Evolutionary conservation across 2,888 invertebrate genomes (phyloP).

Genomic region (Spisula solida): DNA sequence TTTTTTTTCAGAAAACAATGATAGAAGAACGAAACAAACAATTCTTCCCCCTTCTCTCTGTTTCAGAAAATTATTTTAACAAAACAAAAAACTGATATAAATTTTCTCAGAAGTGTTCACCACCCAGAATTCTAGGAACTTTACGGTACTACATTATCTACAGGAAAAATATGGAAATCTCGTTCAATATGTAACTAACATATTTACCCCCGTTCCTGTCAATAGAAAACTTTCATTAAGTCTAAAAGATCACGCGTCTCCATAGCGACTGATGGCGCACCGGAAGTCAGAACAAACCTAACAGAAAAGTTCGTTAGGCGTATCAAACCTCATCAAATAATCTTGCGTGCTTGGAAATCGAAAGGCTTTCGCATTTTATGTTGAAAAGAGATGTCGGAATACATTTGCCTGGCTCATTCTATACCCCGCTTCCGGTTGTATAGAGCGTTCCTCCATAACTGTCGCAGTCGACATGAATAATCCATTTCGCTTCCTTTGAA

Average conservation of each 20-base stretch:
- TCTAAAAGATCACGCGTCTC: constrained; percentile 67
- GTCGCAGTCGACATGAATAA: constrained; percentile 73
- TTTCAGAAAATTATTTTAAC: too few relatives aligned
- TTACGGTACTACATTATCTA: constrained; percentile 50
- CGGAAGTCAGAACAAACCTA: constrained; percentile 72
- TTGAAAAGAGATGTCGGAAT: constrained; percentile 64
- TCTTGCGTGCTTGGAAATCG: constrained; percentile 73
- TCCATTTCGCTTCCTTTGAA: constrained; percentile 74
- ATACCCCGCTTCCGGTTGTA: constrained; percentile 72
- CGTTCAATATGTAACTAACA: constrained; percentile 72
- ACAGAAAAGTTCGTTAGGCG: constrained; percentile 73
- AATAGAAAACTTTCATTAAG: constrained; percentile 74
- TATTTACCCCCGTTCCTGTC: constrained; percentile 66
- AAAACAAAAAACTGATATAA: too few relatives aligned
- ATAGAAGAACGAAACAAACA: too few relatives aligned
- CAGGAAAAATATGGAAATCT: constrained; percentile 67
- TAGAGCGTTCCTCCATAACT: constrained; percentile 69
- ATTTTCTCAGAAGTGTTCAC: too few relatives aligned
- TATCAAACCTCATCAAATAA: constrained; percentile 74
- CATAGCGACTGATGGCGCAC: constrained; percentile 71
- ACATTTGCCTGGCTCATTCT: constrained; percentile 73
- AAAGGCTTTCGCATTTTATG: constrained; percentile 66
- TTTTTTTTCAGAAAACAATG: too few relatives aligned
- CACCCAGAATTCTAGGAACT: background rate
- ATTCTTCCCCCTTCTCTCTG: too few relatives aligned